Evolutionary conservation across 2,888 invertebrate species (phyloP), one percentile per base, ranked within the genome.

Genomic region (Pristionchus exspectatus): DNA sequence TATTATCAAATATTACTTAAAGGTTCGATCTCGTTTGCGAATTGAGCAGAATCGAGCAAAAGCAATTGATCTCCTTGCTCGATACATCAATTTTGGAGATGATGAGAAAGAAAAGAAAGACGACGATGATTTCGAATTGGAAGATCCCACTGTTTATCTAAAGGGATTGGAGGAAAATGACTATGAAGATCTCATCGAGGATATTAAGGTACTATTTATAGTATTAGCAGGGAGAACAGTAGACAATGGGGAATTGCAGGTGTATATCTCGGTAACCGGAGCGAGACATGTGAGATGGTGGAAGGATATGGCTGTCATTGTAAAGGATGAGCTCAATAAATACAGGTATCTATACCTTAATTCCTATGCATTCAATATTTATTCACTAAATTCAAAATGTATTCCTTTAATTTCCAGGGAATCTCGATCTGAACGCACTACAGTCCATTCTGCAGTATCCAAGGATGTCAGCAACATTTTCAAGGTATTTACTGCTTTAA

Each of bases 31-130:
- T 87, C 97, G 97, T 95, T 98, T 99, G 92, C 97, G 99, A 91
- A 99, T 99, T 90, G 97, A 98, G 92, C 98, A 99, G 95, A 98
- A 98, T 10, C 96, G 99, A 94, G 98, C 99, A 0, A 99, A 99
- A 95, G 98, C 99, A 0, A 99, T 99, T 92, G 99, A 99, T 96
- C 96, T 99, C 91, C 96, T 99, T 89, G 98, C 98, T 0, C 97
- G 98, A 96, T 94, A 94, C 83, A 91, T 93, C 27, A 90, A 91
- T 54, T 94, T 91, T 74, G 91, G 90, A 21, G 91, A 91, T 56
- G 90, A 91, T 33, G 90, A 44, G 59, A 87, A 83, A 5, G 74
- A 84, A 16, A 97, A 98, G 94, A 97, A 97, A 93, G 96, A 97
- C 92, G 97, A 97, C 88, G 97, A 98, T 94, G 97, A 98, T 0